Base-by-base conservation (phyloP, 2,888 invertebrate species). In the Mythimna pallens region DNA sequence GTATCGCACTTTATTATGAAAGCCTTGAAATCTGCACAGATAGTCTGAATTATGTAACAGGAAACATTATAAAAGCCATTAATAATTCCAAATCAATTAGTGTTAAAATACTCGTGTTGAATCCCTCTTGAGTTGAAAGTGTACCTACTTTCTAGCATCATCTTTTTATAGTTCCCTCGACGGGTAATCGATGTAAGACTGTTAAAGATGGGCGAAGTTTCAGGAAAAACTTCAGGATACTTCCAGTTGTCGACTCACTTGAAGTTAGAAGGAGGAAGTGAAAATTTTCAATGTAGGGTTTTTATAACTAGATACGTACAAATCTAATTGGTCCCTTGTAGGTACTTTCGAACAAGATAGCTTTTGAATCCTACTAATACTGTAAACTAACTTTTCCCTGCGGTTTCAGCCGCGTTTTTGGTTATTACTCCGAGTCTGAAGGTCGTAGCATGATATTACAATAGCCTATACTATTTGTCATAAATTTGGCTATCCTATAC, bases 131-230 rank as follows among this genome's bases (percentile, higher is more conserved):
- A 63, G 5, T 50, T 64, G 3, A 64, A 40, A 57, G 22, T n/a
- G 10, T 47, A 20, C 5, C 47, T 67, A 67, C 47, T 34, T 50
- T 63, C 34, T 8, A 34, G 25, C 8, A 25, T 57, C 40, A 22
- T 40, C 25, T 25, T 22, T 66, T 50, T 50, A 50, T 65, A 34
- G 34, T 22, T 50, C 36, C 67, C 67, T 22, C 65, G 25, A 25
- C 36, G 50, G 22, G 9, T 65, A 36, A 36, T 68, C 50, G 50
- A 68, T 36, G 68, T 68, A 25, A 68, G 67, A 34, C 64, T 47
- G 10, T 47, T 22, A 47, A 14, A 36, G 34, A 50, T 20, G 20
- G 64, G n/a, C 9, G 9, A 64, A 64, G 34, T 67, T 67, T 67
- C 47, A 12, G 14, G 17, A 50, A 50, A 67, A 64, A 20, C 22